Conservation (phyloP, 2,113 vertebrate species). For the Chloropsis cyanopogon region DNA sequence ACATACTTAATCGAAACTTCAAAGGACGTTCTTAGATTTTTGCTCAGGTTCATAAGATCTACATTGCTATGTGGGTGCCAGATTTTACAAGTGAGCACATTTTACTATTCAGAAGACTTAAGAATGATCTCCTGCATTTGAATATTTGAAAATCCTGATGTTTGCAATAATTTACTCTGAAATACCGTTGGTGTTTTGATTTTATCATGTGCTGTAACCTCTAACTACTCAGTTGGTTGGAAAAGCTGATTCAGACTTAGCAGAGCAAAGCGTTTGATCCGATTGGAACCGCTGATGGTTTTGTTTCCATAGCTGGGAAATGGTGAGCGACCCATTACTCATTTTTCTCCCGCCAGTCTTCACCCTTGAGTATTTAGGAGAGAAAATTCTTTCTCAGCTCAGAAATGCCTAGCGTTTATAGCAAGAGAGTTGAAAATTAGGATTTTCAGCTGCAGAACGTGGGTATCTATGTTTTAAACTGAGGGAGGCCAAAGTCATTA, state of each 20-base stretch:
- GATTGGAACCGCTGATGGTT: background rate
- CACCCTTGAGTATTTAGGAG: background rate
- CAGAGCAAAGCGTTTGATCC: background rate
- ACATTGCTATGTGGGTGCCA: background rate
- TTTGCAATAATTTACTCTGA: background rate
- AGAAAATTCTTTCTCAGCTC: background rate
- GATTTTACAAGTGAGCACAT: background rate
- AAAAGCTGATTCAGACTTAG: conserved; percentile 25
- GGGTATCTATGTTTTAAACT: background rate
- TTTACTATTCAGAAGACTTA: background rate
- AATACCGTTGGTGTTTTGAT: background rate
- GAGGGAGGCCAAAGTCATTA: background rate
- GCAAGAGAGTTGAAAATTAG: background rate
- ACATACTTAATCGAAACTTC: background rate
- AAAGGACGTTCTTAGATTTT: background rate
- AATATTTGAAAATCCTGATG: background rate
- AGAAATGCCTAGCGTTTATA: background rate
- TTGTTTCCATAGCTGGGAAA: background rate
- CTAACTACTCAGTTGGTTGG: background rate
- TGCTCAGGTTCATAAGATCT: background rate
- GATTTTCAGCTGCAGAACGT: background rate
- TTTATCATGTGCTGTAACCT: background rate
- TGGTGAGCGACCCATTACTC: background rate
- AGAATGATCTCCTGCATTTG: background rate
- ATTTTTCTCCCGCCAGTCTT: background rate